Percentiles rank a stretch among this genome's conserved stretches.
phyloP scores from a whole-genome alignment of 2,113 vertebrate species.

The Sclerurus mexicanus region DNA sequence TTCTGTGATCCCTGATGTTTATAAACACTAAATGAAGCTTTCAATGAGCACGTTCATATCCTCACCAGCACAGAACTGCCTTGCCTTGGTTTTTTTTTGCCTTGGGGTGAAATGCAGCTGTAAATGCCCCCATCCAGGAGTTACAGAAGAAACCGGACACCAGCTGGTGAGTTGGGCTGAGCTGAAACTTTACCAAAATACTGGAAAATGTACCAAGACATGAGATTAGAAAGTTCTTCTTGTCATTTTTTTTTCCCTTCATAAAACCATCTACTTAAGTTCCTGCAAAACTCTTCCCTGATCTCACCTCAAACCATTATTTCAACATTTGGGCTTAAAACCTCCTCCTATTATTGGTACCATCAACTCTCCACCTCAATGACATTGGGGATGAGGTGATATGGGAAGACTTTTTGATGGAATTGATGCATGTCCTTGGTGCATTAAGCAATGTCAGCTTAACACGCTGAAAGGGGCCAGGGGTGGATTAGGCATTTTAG shows the following conservation, averaged over 20 bases:
- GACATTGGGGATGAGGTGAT: fast-evolving
- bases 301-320: background rate
- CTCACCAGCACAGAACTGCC: background rate
- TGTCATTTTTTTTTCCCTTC: background rate
- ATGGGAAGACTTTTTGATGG: background rate
- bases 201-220: background rate
- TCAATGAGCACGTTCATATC: background rate
- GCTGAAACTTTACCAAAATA: background rate
- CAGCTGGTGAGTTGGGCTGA: fast-evolving
- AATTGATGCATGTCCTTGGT: background rate
- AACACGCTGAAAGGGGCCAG: background rate
- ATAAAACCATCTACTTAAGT: background rate
- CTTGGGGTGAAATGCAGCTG: background rate
- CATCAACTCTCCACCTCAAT: background rate
- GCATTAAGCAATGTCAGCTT: background rate
- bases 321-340: background rate
- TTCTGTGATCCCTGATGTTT: background rate
- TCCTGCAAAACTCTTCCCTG: background rate
- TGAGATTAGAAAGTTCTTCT: background rate
- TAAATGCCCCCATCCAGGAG: background rate
- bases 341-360: background rate
- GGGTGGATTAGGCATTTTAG: background rate
- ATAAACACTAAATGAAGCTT: background rate
- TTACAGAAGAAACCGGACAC: background rate
- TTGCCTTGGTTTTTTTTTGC: background rate